Base-by-base conservation (phyloP, 2,888 invertebrate genomes). In the Anorthoa munda region DNA sequence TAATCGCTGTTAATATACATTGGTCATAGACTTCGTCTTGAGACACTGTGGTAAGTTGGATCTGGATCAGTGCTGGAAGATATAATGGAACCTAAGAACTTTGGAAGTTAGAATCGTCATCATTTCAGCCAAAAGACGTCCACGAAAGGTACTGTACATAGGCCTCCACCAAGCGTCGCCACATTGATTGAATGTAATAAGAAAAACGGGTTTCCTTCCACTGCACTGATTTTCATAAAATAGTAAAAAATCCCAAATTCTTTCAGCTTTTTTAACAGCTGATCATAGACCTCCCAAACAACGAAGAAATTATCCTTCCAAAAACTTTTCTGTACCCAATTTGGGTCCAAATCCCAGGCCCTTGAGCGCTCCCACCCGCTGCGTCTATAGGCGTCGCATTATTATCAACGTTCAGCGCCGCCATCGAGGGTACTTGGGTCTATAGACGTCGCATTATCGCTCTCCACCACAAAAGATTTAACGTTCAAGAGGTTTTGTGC, bases 391-490 rank as follows among this genome's bases (percentile, higher is more conserved):
- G 58, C 56, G 63, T 15, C 13, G 59, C 66, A 74, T 82, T 82
- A 55, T 55, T 69, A 60, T 73, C 69, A 59, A 53, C 67, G 79
- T 39, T 55, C 63, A n/a, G n/a, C 31, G 58, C 31, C 55, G 15
- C 58, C 56, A 46, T 63, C 51, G 66, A 79, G 79, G 17, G 53
- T 69, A 66, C 81, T 81, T 51, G 18, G 59, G 18, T 55, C 68
- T 46, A 39, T 26, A 60, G 46, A 56, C 60, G 13, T 64, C 68
- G 48, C 67, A 74, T 82, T 82, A 82, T 77, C 82, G 77, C 61
- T 65, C 65, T 26, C 26, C 63, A 31, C 55, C 59, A 82, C 79
- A 81, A 68, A 82, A 66, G 79, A 81, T 80, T 80, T 75, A 69
- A 66, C 60, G 56, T 61, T 48, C 26, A 26, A 76, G 69, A 13